These are phyloP conservation scores for Abrostola triplasia DNA, from an alignment of 2,888 invertebrate species.

Conservation along the genomic window DNA sequence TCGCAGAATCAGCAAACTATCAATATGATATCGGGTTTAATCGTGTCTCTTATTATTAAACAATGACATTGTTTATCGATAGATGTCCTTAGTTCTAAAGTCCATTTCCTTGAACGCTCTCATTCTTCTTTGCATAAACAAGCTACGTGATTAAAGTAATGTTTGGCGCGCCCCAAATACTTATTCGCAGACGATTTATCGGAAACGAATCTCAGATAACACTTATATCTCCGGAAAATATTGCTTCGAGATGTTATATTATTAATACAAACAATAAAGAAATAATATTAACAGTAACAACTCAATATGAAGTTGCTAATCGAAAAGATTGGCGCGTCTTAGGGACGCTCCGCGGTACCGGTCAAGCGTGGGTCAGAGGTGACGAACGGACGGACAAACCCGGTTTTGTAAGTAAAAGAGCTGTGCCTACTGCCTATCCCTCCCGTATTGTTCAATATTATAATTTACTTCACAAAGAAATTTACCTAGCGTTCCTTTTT, in stretches of 20 bases:
- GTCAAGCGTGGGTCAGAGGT: conserved; percentile 86
- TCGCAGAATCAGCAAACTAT: too few species aligned
- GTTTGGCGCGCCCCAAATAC: conserved; percentile 19
- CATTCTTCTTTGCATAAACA: conserved; percentile 2
- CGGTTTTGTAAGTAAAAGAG: conserved; percentile 67
- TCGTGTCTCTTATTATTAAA: too few species aligned
- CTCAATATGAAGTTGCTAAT: conserved; percentile 69
- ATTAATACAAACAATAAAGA: neutral
- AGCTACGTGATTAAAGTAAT: conserved; percentile 5
- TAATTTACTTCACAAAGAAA: conserved; percentile 45
- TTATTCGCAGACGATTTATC: conserved; percentile 18
- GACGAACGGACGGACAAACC: conserved; percentile 81
- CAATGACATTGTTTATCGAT: neutral
- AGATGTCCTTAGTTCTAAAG: conserved; percentile 12
- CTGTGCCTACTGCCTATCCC: conserved; percentile 58
- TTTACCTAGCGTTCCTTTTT: conserved; percentile 39
- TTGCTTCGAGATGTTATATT: neutral
- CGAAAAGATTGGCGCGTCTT: conserved; percentile 66
- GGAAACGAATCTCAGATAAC: conserved; percentile 28
- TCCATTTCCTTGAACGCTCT: conserved; percentile 9
- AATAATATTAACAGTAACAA: conserved; percentile 33
- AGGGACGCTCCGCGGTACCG: conserved; percentile 67
- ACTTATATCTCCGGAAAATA: conserved; percentile 32
- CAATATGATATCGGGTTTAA: too few species aligned
- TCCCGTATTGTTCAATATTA: conserved; percentile 44